These are phyloP conservation scores for Sebastolobus alascanus DNA, from an alignment of 2,797 vertebrate genomes.

Conservation along the genomic window DNA sequence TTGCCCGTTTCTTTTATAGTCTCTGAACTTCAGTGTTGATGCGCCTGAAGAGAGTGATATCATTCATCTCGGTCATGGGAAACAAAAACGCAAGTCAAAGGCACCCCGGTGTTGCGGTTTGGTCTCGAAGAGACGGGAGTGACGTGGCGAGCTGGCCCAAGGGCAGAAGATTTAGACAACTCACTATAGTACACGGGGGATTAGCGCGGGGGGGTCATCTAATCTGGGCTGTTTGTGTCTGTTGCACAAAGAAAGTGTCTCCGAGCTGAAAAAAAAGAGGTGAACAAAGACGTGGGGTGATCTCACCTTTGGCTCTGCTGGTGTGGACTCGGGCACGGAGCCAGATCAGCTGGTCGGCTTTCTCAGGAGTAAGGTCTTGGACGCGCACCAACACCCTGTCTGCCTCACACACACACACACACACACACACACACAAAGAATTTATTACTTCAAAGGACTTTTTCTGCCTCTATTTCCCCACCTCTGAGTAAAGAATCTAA, in stretches of 20 bases:
- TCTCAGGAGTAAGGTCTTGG: conserved; percentile 90
- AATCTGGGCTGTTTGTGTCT: conserved; percentile 28
- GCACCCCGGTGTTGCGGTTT: conserved; percentile 5
- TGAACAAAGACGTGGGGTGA: conserved; percentile 39
- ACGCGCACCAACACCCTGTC: conserved; percentile 91
- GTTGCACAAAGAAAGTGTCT: conserved; percentile 21
- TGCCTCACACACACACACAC: conserved; percentile 75
- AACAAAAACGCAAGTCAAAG: conserved; percentile 28
- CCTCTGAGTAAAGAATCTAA: conserved; percentile 27
- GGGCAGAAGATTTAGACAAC: conserved; percentile 40
- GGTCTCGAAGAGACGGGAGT: conserved; percentile 16
- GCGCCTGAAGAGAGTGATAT: conserved; percentile 4
- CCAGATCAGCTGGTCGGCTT: conserved; percentile 94
- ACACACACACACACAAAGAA: conserved; percentile 21
- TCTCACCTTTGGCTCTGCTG: conserved; percentile 98
- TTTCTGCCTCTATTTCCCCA: conserved; percentile 28
- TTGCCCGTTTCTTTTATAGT: background rate
- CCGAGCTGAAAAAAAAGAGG: background rate
- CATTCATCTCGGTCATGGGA: conserved; percentile 20
- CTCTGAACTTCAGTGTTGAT: conserved; percentile 1
- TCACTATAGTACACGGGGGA: conserved; percentile 26
- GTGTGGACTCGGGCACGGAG: conserved; percentile 96
- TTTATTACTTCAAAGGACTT: conserved; percentile 73
- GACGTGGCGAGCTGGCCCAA: conserved; percentile 29
- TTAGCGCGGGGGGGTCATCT: conserved; percentile 38